phyloP scores from a whole-genome alignment of 2,797 vertebrate genomes.

The Strix occidentalis region DNA sequence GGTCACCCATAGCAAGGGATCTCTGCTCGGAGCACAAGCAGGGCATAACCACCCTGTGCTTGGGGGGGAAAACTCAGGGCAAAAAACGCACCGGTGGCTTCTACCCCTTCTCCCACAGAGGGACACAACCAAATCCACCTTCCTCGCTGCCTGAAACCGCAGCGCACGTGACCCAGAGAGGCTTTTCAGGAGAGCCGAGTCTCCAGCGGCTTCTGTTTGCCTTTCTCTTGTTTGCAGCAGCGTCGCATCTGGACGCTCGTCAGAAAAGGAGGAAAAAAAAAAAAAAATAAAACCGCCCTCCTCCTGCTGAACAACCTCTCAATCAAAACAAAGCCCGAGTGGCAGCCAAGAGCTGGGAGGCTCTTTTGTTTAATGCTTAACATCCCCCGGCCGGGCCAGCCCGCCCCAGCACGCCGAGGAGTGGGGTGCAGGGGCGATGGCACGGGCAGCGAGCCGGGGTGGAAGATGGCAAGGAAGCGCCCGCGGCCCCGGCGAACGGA shows the following conservation, averaged over 20 bases:
- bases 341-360: constrained; percentile 53
- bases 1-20: not conserved
- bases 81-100: not conserved
- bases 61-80: not conserved
- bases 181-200: not conserved
- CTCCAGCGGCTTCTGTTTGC: constrained; percentile 36
- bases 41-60: not conserved
- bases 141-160: not conserved
- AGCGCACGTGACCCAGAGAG: not conserved
- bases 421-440: not conserved
- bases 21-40: rapidly evolving
- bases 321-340: constrained; percentile 67
- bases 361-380: constrained; percentile 63
- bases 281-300: not conserved
- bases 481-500: rapidly evolving
- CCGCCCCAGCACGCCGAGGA: not conserved
- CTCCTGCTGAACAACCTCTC: constrained; percentile 59
- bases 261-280: not conserved
- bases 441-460: not conserved
- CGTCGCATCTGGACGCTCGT: constrained; percentile 12
- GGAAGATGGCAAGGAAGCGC: not conserved
- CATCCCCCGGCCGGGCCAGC: not conserved
- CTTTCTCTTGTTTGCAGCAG: constrained; percentile 23
- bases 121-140: not conserved
- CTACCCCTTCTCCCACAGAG: not conserved